Percentiles rank a stretch among this genome's conserved stretches.
Evolutionary conservation across 1,140 invertebrate genomes (phyloP).

Genomic region (Bombus superbus): DNA sequence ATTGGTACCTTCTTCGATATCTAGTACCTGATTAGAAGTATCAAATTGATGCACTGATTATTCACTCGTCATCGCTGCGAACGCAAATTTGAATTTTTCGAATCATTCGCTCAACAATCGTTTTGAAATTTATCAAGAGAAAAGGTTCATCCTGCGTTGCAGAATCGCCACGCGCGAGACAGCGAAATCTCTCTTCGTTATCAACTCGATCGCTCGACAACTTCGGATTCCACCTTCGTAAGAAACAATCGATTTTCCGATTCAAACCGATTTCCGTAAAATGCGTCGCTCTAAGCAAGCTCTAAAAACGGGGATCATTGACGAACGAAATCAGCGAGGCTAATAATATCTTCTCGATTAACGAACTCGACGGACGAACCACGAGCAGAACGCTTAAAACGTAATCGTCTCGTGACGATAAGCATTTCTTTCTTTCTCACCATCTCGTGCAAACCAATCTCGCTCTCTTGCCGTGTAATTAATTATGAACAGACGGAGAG

Average conservation of each 20-base stretch:
- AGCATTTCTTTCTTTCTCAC: neutral
- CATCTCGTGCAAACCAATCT: neutral
- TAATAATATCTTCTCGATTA: constrained; percentile 21
- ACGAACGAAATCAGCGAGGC: neutral
- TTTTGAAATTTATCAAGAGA: neutral
- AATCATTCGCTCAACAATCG: too few relatives aligned
- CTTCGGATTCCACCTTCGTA: neutral
- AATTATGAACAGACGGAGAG: constrained; percentile 29
- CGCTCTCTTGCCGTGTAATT: constrained; percentile 19
- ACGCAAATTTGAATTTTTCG: neutral
- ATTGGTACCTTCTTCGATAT: neutral
- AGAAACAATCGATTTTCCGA: neutral
- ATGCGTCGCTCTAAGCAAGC: neutral
- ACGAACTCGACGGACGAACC: neutral
- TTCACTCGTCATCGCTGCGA: neutral
- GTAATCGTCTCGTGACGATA: constrained; percentile 26
- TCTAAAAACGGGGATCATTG: neutral
- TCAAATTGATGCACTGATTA: neutral
- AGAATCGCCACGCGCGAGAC: too few relatives aligned
- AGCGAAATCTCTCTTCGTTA: neutral
- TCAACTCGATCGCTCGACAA: neutral
- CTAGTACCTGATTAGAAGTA: neutral
- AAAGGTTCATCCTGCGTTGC: neutral
- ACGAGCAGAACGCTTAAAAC: neutral
- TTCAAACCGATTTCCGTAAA: neutral